phyloP scores from a whole-genome alignment of 2,113 vertebrate species.

The Eurystomus gularis region DNA sequence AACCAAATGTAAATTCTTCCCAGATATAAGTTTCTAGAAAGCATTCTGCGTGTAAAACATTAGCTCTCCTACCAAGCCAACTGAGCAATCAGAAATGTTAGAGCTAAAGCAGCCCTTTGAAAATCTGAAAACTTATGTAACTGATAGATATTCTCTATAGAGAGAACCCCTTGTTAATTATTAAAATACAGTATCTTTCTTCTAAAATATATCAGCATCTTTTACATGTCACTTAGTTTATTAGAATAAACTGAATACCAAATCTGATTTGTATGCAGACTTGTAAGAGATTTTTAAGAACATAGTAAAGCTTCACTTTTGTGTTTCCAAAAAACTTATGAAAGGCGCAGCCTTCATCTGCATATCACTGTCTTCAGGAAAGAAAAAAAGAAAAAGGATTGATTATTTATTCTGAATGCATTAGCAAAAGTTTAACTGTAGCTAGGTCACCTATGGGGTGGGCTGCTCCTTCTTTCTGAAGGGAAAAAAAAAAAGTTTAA shows the following conservation, averaged over 20 bases:
- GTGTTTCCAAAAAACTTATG: background rate
- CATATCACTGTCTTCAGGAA: background rate
- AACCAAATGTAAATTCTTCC: background rate
- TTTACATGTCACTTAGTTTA: slow-evolving; percentile 28
- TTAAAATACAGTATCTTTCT: slow-evolving; percentile 41
- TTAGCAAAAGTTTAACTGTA: background rate
- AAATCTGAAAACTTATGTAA: slow-evolving; percentile 42
- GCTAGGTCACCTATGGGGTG: background rate
- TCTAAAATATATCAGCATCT: slow-evolving; percentile 47
- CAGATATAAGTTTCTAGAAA: slow-evolving; percentile 20
- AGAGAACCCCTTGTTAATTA: slow-evolving; percentile 19
- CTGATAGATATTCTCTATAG: slow-evolving; percentile 40
- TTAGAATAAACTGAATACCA: slow-evolving; percentile 53
- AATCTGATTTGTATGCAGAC: slow-evolving; percentile 46
- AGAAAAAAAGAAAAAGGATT: background rate
- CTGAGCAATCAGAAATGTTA: background rate
- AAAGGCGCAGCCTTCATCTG: slow-evolving; percentile 37
- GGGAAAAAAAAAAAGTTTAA: background rate
- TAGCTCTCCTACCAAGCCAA: background rate
- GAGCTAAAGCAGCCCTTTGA: background rate
- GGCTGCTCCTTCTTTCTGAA: background rate
- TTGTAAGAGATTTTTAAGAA: slow-evolving; percentile 53
- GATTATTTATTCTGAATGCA: background rate
- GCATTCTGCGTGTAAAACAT: background rate
- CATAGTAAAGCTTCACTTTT: slow-evolving; percentile 16